These are phyloP conservation scores for Chloroclystis v-ata DNA, from an alignment of 2,888 invertebrate genomes.

Conservation along the genomic window DNA sequence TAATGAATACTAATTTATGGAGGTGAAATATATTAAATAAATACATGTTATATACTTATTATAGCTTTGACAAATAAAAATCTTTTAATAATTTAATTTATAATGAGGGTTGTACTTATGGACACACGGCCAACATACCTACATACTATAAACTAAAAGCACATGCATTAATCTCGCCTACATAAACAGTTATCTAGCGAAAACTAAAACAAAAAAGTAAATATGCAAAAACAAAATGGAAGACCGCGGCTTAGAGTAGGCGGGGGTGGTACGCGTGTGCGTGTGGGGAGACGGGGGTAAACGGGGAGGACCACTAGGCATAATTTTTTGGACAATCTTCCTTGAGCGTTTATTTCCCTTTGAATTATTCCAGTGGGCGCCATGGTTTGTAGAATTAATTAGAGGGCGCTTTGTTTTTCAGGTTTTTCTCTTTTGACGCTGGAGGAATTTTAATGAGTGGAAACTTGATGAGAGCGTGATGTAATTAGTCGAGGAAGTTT, in stretches of 20 bases:
- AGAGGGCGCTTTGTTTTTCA: constrained; percentile 44
- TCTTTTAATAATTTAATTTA: no score
- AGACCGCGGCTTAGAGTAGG: constrained; percentile 58
- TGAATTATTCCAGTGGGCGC: constrained; percentile 37
- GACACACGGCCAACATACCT: no score
- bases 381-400: constrained; percentile 63
- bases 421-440: constrained; percentile 41
- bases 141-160: neutral
- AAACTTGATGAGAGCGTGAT: constrained; percentile 5
- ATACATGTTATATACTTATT: no score
- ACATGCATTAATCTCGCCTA: neutral
- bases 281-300: constrained; percentile 39
- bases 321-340: constrained; percentile 44
- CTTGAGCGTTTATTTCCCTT: constrained; percentile 41
- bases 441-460: constrained; percentile 53
- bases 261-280: constrained; percentile 69
- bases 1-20: no score
- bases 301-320: constrained; percentile 47
- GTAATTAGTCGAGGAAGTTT: constrained; percentile 2
- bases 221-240: constrained; percentile 72
- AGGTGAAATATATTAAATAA: no score
- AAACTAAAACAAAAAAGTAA: constrained; percentile 38
- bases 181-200: constrained; percentile 27
- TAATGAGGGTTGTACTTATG: no score
- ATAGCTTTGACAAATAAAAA: no score